Percentiles rank a stretch among this genome's conserved stretches.
phyloP scores from a whole-genome alignment of 2,888 invertebrate species.

The Lochmaea crataegi region DNA sequence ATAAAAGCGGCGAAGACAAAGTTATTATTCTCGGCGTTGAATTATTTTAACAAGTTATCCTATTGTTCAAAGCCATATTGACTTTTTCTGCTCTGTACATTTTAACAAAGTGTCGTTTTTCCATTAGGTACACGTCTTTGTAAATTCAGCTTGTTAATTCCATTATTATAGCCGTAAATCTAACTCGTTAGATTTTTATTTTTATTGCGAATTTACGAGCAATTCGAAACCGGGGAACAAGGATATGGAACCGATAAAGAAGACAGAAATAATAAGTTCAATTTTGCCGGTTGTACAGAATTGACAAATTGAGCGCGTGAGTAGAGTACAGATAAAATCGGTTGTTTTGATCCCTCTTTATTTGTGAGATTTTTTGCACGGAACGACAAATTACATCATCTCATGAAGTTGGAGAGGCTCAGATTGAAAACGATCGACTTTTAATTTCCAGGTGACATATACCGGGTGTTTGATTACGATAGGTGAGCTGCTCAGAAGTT shows the following conservation, averaged over 20 bases:
- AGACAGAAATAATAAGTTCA: slow-evolving; percentile 35
- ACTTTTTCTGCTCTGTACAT: slow-evolving; percentile 21
- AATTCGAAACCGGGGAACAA: slow-evolving; percentile 30
- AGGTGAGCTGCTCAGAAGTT: no score
- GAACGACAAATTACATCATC: slow-evolving; percentile 8
- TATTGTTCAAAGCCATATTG: slow-evolving; percentile 30
- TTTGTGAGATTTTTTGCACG: slow-evolving; percentile 23
- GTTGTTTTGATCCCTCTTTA: slow-evolving; percentile 28
- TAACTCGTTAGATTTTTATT: slow-evolving; percentile 36
- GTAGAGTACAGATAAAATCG: slow-evolving; percentile 31
- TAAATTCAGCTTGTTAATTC: slow-evolving; percentile 35
- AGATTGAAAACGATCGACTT: neutral
- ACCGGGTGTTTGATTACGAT: no score
- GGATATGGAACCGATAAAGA: slow-evolving; percentile 32
- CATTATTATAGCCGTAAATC: slow-evolving; percentile 27
- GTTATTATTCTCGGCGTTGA: slow-evolving; percentile 2
- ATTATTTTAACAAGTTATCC: slow-evolving; percentile 23
- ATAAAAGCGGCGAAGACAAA: neutral
- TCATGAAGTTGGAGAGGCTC: neutral
- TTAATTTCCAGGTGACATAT: no score
- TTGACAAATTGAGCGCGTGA: slow-evolving; percentile 36
- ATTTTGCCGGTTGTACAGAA: slow-evolving; percentile 31
- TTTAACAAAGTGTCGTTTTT: slow-evolving; percentile 30
- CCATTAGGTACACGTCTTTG: slow-evolving; percentile 26
- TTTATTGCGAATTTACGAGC: slow-evolving; percentile 33